Conservation (phyloP, 1,140 invertebrate species). For the Ostrea denselamellosa region DNA sequence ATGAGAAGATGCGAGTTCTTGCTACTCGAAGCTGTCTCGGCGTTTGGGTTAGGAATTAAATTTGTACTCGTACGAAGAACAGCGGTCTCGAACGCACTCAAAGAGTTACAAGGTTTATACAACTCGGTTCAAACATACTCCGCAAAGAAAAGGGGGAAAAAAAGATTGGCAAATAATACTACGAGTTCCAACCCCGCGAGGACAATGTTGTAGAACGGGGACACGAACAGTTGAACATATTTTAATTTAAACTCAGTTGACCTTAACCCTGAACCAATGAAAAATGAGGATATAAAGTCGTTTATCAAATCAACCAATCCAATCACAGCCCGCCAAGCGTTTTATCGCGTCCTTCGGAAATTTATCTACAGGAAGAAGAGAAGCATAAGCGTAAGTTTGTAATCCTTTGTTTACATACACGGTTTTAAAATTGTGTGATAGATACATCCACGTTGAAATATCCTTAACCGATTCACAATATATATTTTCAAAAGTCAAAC, state of each 20-base stretch:
- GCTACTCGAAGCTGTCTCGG: too few species aligned
- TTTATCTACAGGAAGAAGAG: slow-evolving; percentile 28
- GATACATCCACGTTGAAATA: not conserved
- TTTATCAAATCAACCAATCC: slow-evolving; percentile 44
- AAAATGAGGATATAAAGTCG: not conserved
- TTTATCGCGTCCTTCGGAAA: slow-evolving; percentile 50
- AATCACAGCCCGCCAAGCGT: slow-evolving; percentile 58
- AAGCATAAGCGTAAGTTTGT: slow-evolving; percentile 11
- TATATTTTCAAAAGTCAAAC: not conserved
- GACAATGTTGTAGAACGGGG: too few species aligned
- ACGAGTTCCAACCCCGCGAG: too few species aligned
- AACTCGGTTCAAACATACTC: too few species aligned
- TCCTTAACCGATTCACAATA: not conserved
- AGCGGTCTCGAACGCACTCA: too few species aligned
- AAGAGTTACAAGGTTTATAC: too few species aligned
- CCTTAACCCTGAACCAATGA: slow-evolving; percentile 17
- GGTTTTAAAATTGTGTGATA: not conserved
- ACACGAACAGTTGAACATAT: too few species aligned
- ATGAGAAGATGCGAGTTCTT: too few species aligned
- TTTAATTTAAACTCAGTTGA: not conserved
- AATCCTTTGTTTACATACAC: not conserved
- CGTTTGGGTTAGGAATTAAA: too few species aligned
- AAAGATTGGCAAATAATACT: too few species aligned
- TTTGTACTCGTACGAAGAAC: too few species aligned
- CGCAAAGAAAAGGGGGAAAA: too few species aligned